These are phyloP conservation scores for Emmelina monodactyla DNA, from an alignment of 2,888 invertebrate genomes.

Conservation along the genomic window DNA sequence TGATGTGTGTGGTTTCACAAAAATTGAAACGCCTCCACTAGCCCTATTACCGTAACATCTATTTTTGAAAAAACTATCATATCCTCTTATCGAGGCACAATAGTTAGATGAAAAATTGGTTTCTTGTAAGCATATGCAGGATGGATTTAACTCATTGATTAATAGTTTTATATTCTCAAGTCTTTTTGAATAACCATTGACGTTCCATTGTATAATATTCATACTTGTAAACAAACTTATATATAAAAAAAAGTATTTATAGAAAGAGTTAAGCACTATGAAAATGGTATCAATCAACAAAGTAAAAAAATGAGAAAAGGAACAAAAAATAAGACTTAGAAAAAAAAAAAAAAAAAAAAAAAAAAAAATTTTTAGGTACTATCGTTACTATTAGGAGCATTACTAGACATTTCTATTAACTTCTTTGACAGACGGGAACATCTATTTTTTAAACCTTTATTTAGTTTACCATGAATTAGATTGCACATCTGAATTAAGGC, in stretches of 20 bases:
- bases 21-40: conserved; percentile 1
- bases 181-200: conserved; percentile 3
- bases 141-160: conserved; percentile 1
- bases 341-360: too few relatives aligned
- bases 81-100: conserved; percentile 8
- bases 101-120: conserved; percentile 8
- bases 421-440: not conserved
- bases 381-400: too few relatives aligned
- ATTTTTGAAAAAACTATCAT: conserved; percentile 2
- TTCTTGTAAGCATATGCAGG: conserved; percentile 12
- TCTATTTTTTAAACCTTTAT: not conserved
- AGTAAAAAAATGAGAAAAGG: too few relatives aligned
- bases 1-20: not conserved
- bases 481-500: conserved; percentile 2
- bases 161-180: conserved; percentile 9
- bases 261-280: too few relatives aligned
- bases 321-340: too few relatives aligned
- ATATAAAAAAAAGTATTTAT: not conserved
- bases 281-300: too few relatives aligned
- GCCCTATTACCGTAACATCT: conserved; percentile 59
- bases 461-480: not conserved
- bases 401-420: not conserved
- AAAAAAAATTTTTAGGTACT: too few relatives aligned
- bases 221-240: not conserved
- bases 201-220: conserved; percentile 1